Base-by-base conservation (phyloP, 2,113 vertebrate genomes). In the Tretioscincus oriximinensis region DNA sequence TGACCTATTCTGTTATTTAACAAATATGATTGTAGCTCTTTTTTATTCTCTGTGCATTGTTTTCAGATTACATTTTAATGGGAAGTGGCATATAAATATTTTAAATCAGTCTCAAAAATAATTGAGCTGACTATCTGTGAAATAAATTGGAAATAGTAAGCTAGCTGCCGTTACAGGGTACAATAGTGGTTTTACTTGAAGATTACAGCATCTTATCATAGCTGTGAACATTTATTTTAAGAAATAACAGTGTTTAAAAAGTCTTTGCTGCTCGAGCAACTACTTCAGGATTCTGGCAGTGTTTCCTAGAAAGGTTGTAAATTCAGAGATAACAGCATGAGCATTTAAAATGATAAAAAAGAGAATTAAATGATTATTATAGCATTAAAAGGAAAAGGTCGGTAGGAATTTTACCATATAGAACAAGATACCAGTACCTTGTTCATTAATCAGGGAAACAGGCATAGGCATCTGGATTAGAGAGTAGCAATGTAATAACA, bases 231-330 rank as follows among this genome's bases (percentile, higher is more conserved):
- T 74, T 74, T 85, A 22, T 86, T 91, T 86, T 79, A 88, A 88
- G 58, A 1, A 1, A 28, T 47, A 86, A 79, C 79, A 89, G 66
- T 81, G 85, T 67, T 58, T n/a, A 87, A 71, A 47, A 82, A 82
- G 76, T 80, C 0, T 0, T 81, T 85, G 79, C 63, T 31, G 31
- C 68, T 20, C 78, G 73, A 78, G 82, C 89, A 89, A 92, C 90
- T 88, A 78, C 87, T 87, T 83, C 58, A 87, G 82, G 91, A 35
- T 61, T 85, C 75, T 69, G 66, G 47, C 84, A 80, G 41, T 83
- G 86, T 78, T 78, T 70, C 71, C 85, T 87, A 84, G 71, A 76
- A 73, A 82, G 77, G 86, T 72, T 89, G 84, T 89, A 89, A 83
- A 81, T 73, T 83, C 31, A 63, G 67, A 21, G 68, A 69, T 81